Conservation (phyloP, 1,140 invertebrate genomes). For the Cyrtorhinus lividipennis region DNA sequence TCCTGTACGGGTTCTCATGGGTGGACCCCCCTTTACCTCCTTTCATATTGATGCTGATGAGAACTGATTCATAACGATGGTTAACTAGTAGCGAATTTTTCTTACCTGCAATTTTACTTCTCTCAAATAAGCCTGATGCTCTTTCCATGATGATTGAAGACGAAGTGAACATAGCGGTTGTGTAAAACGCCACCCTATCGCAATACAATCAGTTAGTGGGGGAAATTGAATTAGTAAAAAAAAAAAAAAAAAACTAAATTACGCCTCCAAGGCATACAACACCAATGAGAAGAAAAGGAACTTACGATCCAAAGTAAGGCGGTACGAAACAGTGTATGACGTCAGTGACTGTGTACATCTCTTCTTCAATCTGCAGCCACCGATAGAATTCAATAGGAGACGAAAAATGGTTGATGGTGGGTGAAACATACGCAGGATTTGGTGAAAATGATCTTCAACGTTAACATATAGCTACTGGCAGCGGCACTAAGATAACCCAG, state of each 20-base stretch:
- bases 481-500: no score
- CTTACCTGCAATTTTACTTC: conserved; percentile 20
- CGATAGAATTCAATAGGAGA: no score
- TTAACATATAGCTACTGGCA: no score
- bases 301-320: conserved; percentile 16
- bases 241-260: background rate
- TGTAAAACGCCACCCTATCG: conserved; percentile 19
- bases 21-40: no score
- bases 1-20: no score
- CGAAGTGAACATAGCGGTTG: conserved; percentile 17
- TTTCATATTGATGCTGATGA: no score
- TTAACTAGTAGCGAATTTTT: no score
- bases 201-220: background rate
- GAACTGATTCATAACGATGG: no score
- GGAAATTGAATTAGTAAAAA: background rate
- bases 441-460: no score
- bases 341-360: background rate
- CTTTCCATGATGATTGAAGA: conserved; percentile 20
- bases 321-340: conserved; percentile 5
- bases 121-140: conserved; percentile 18
- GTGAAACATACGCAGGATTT: no score
- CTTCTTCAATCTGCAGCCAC: background rate
- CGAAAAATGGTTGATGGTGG: no score
- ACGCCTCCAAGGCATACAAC: background rate
- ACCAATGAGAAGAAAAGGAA: no score